Conservation (phyloP, 2,888 invertebrate species). For the Oxyteleia sp. region DNA sequence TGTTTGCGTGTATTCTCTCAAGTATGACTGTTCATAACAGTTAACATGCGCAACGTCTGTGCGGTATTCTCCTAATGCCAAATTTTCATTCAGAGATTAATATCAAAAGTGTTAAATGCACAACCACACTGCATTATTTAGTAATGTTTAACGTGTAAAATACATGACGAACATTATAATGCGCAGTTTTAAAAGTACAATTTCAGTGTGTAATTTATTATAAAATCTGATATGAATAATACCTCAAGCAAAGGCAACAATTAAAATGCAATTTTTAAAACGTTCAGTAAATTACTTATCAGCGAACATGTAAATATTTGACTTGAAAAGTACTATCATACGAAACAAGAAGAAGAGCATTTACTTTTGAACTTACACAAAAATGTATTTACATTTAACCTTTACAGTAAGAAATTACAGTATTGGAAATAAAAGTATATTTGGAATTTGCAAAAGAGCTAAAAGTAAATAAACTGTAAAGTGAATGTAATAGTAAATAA, state of each 20-base stretch:
- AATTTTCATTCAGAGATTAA: constrained; percentile 54
- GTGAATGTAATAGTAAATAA: too few species aligned
- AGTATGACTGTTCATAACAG: constrained; percentile 23
- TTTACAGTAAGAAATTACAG: too few species aligned
- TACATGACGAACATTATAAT: constrained; percentile 19
- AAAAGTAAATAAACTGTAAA: too few species aligned
- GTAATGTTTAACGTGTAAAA: constrained; percentile 25
- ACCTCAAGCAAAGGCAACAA: constrained; percentile 26
- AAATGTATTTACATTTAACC: too few species aligned
- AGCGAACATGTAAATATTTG: constrained; percentile 26
- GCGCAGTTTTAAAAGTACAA: constrained; percentile 31
- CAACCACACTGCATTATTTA: constrained; percentile 35
- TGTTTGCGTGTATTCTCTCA: constrained; percentile 29
- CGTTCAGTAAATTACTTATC: constrained; percentile 24
- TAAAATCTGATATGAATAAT: constrained; percentile 43
- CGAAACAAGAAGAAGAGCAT: background rate
- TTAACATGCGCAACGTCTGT: constrained; percentile 22
- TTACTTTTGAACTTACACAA: too few species aligned
- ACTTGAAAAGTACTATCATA: background rate
- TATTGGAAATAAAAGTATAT: too few species aligned
- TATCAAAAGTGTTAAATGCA: constrained; percentile 58
- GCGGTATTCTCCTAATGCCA: constrained; percentile 20
- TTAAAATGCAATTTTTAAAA: constrained; percentile 35
- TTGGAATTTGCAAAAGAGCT: too few species aligned
- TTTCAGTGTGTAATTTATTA: constrained; percentile 21